Percentiles rank a stretch among this genome's conserved stretches.
phyloP scores from a whole-genome alignment of 2,797 vertebrate species.

The Odontamblyopus lacepedii region DNA sequence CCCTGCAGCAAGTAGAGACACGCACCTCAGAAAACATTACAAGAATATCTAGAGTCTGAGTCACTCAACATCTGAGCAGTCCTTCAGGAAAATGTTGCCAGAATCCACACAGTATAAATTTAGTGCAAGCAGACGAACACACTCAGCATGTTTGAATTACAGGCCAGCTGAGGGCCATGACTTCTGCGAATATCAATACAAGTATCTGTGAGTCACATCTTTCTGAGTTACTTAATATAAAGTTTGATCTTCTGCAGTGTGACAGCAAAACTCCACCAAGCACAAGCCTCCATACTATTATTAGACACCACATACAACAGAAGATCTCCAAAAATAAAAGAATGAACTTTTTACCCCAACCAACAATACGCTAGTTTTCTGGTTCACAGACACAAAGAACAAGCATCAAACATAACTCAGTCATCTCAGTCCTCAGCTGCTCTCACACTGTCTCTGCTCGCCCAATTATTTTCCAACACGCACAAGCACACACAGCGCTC shows the following conservation, averaged over 20 bases:
- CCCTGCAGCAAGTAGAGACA: constrained; percentile 34
- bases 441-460: constrained; percentile 13
- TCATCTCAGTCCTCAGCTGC: constrained; percentile 46
- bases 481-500: constrained; percentile 5
- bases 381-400: constrained; percentile 46
- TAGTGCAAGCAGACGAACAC: constrained; percentile 44
- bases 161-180: constrained; percentile 16
- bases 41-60: constrained; percentile 51
- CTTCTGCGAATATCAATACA: constrained; percentile 31
- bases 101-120: constrained; percentile 53
- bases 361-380: constrained; percentile 56
- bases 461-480: constrained; percentile 33
- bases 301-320: constrained; percentile 55
- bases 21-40: constrained; percentile 21
- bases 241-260: constrained; percentile 52
- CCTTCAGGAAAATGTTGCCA: constrained; percentile 39
- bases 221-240: constrained; percentile 28
- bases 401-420: constrained; percentile 43
- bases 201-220: constrained; percentile 20
- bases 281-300: constrained; percentile 54
- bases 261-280: constrained; percentile 52
- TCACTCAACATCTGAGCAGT: constrained; percentile 35
- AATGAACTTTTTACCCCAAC: constrained; percentile 73
- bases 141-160: constrained; percentile 51
- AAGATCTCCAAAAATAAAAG: constrained; percentile 63